Conservation (phyloP, 2,888 invertebrate species). For the Chrysolina americana region DNA sequence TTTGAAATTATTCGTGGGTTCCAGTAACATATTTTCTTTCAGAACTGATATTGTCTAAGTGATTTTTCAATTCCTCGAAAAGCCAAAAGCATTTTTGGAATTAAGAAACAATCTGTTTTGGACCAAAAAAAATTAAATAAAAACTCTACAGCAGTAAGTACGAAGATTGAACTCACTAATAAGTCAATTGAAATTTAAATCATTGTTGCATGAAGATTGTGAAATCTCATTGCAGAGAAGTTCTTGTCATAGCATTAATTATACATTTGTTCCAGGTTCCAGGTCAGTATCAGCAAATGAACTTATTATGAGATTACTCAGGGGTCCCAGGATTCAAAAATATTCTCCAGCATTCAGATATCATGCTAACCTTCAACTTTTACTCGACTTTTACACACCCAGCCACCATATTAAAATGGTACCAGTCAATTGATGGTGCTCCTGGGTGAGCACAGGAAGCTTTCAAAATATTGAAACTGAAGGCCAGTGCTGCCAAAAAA, state of each 20-base stretch:
- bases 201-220: slow-evolving; percentile 10
- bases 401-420: slow-evolving; percentile 59
- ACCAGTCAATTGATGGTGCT: slow-evolving; percentile 53
- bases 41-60: no score
- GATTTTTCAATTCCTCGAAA: no score
- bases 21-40: no score
- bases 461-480: no score
- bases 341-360: slow-evolving; percentile 29
- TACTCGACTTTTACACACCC: slow-evolving; percentile 55
- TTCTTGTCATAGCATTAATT: no score
- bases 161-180: no score
- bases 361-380: slow-evolving; percentile 35
- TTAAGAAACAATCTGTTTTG: no score
- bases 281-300: background rate
- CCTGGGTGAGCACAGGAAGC: slow-evolving; percentile 52
- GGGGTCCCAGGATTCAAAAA: slow-evolving; percentile 27
- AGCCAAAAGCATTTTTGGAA: no score
- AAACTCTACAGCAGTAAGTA: background rate
- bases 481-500: slow-evolving; percentile 25
- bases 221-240: background rate
- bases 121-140: no score
- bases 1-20: no score
- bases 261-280: background rate
- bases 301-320: background rate
- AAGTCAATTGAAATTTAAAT: no score